Evolutionary conservation across 2,113 vertebrate species (phyloP), one percentile per base, ranked within the genome.

Genomic region (Mirounga angustirostris): DNA sequence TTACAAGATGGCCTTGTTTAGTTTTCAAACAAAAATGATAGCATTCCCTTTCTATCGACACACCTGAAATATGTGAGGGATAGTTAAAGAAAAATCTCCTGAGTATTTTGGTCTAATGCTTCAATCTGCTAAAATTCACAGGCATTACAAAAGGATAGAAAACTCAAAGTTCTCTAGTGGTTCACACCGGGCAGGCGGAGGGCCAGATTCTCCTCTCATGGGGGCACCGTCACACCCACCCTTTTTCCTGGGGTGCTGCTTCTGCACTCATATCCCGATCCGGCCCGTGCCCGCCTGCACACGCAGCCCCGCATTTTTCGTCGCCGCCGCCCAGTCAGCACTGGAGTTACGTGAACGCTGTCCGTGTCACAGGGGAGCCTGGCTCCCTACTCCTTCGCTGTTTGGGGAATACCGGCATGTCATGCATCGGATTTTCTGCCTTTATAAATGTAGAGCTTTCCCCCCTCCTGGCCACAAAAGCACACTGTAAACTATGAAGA

Each of bases 131-230:
- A 65, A 97, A 97, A 82, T 94, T 92, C 97, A 88, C 65, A 96
- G 94, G 83, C 15, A 40, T 65, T 95, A 97, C 85, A 94, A 87
- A 81, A 85, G 26, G 43, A 46, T 33, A 50, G 0, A 91, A 52
- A 67, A 94, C 19, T 67, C 28, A 74, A 83, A 50, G 52, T 80
- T 95, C 61, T 95, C 94, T 95, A 98, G 98, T 97, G 96, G 98
- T 96, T 96, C 87, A 74, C 13, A 59, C 11, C 0, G 24, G 91
- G 46, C 82, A 96, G 83, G 78, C 5, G 1, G 28, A 56, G 56
- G 94, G 30, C 82, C 54, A 36, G 78, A 33, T 19, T 58, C 24
- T 26, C 18, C 59, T 46, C 65, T 50, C 24, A 2, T 4, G 2
- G 71, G 78, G 9, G 21, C n/a, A 33, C 1, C 2, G 33, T 4